phyloP scores from a whole-genome alignment of 1,140 invertebrate genomes.

The Cataglyphis hispanica region DNA sequence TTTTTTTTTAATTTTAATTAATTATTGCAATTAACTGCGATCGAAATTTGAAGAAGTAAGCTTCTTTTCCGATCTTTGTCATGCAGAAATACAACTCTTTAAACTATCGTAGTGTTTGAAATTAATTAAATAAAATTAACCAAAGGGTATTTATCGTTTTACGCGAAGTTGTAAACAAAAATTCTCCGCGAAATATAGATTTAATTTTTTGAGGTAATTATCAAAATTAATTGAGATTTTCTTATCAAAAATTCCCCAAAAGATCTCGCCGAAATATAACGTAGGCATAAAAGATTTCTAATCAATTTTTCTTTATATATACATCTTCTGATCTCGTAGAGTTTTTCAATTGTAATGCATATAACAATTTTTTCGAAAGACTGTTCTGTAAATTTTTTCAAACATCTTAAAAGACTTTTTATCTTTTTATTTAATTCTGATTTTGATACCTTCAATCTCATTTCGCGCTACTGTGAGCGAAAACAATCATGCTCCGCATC shows the following conservation, averaged over 20 bases:
- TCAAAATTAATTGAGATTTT: background rate
- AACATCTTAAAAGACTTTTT: too few relatives aligned
- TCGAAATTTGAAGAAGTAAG: slow-evolving; percentile 2
- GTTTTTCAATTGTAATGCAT: background rate
- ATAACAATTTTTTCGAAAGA: background rate
- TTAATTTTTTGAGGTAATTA: background rate
- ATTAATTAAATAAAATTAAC: too few relatives aligned
- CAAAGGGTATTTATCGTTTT: too few relatives aligned
- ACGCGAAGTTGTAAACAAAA: background rate
- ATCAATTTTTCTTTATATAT: too few relatives aligned
- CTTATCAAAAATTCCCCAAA: background rate
- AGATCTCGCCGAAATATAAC: background rate
- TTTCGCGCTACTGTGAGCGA: background rate
- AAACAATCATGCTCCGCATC: background rate
- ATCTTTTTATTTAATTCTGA: background rate
- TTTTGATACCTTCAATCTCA: background rate
- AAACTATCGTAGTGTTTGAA: background rate
- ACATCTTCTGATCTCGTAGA: too few relatives aligned
- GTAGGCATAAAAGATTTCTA: background rate
- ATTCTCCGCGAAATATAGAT: background rate
- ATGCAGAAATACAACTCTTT: background rate
- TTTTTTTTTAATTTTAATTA: slow-evolving; percentile 42
- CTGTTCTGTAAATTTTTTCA: background rate
- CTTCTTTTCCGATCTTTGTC: background rate
- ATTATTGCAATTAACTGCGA: background rate